phyloP scores from a whole-genome alignment of 2,113 vertebrate genomes.

The Anoplopoma fimbria region DNA sequence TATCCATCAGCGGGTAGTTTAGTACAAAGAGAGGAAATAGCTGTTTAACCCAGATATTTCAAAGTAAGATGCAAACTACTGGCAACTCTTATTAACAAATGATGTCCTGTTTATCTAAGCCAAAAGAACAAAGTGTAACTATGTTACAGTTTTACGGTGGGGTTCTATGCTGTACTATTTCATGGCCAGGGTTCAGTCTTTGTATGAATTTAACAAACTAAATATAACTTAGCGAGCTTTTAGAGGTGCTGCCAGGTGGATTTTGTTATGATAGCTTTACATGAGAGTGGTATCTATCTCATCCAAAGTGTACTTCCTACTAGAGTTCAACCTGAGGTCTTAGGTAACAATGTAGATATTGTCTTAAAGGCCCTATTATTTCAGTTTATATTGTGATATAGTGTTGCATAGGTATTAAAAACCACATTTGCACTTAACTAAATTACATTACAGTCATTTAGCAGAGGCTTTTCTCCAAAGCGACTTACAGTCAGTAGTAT shows the following conservation, averaged over 20 bases:
- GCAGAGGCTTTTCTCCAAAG: too few relatives aligned
- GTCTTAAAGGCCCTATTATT: too few relatives aligned
- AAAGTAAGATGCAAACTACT: neutral
- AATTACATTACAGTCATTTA: too few relatives aligned
- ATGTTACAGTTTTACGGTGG: neutral
- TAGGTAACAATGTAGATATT: too few relatives aligned
- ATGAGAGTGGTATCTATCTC: neutral
- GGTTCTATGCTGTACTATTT: neutral
- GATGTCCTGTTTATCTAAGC: neutral
- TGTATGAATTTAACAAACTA: neutral
- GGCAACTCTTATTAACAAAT: neutral
- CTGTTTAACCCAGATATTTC: neutral
- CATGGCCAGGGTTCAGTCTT: neutral
- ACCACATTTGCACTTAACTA: neutral
- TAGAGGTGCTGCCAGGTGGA: neutral
- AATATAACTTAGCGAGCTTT: neutral
- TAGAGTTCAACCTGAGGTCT: neutral
- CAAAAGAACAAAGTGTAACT: neutral
- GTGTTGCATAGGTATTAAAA: neutral
- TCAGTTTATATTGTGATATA: neutral
- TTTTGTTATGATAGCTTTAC: neutral
- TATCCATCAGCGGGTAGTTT: neutral
- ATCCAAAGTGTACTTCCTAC: neutral
- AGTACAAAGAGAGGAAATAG: slow-evolving; percentile 5
- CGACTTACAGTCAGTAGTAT: too few relatives aligned